Percentiles rank a stretch among this genome's conserved stretches.
These are phyloP conservation scores for Struthio camelus DNA, from an alignment of 2,113 vertebrate genomes.

Conservation along the genomic window DNA sequence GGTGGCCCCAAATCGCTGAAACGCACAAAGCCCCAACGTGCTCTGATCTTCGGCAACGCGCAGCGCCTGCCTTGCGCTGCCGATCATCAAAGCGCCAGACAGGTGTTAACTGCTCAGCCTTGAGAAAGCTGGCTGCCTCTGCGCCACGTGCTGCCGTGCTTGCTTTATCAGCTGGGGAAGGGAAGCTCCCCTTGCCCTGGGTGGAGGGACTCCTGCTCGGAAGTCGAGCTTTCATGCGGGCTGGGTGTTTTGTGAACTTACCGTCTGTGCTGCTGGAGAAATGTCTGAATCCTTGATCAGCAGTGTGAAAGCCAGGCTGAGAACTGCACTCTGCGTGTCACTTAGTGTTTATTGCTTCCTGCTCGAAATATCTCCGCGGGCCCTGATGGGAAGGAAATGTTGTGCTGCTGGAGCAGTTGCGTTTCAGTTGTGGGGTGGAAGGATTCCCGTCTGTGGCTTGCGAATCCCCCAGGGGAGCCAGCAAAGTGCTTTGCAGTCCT, in stretches of 20 bases:
- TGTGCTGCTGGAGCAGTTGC: background rate
- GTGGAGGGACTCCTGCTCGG: background rate
- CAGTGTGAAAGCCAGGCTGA: background rate
- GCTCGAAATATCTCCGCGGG: background rate
- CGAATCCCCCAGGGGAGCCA: accelerated
- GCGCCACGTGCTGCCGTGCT: accelerated
- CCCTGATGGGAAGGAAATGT: accelerated
- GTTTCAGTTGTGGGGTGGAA: background rate
- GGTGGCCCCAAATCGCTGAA: background rate
- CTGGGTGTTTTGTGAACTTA: background rate
- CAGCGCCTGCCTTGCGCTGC: background rate
- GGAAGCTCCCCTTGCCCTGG: background rate
- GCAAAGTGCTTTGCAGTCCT: background rate
- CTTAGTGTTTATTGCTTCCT: background rate
- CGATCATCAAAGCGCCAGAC: background rate
- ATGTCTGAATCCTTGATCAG: background rate
- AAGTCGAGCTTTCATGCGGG: background rate
- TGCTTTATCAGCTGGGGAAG: background rate
- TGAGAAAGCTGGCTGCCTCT: background rate
- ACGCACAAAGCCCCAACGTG: accelerated
- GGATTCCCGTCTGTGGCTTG: background rate
- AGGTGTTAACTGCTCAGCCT: background rate
- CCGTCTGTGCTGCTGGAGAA: background rate
- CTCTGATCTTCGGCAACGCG: background rate
- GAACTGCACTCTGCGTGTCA: accelerated